Evolutionary conservation across 2,888 invertebrate genomes (phyloP).

Genomic region (Slavum lentiscoides): DNA sequence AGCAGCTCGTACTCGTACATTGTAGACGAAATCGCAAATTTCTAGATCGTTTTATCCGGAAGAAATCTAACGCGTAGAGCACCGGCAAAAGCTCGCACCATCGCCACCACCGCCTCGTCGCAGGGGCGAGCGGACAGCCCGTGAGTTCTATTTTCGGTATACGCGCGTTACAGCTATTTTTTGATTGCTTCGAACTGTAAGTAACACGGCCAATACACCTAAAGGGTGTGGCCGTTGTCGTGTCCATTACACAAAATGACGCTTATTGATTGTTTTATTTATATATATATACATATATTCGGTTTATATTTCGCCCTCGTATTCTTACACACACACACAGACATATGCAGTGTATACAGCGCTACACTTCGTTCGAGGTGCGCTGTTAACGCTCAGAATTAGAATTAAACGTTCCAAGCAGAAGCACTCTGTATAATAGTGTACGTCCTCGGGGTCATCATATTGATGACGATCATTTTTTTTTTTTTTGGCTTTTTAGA

Average conservation of each 20-base stretch:
- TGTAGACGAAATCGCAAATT: too few species aligned
- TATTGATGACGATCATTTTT: too few species aligned
- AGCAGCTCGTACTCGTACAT: neutral
- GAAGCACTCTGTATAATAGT: constrained; percentile 7
- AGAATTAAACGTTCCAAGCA: neutral
- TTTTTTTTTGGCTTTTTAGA: too few species aligned
- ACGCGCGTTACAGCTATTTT: constrained; percentile 19
- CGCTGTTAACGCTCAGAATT: neutral
- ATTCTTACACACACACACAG: neutral
- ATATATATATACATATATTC: constrained; percentile 33
- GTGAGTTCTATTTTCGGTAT: constrained; percentile 33
- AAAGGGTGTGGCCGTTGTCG: constrained; percentile 51
- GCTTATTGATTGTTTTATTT: constrained; percentile 52
- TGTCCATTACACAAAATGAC: constrained; percentile 52
- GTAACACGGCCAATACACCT: constrained; percentile 40
- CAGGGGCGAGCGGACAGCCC: neutral
- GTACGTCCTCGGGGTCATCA: too few species aligned
- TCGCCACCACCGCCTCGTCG: too few species aligned
- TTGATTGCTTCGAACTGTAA: constrained; percentile 46
- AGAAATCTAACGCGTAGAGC: too few species aligned
- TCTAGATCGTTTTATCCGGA: too few species aligned
- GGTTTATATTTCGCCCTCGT: constrained; percentile 17
- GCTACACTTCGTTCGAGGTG: neutral
- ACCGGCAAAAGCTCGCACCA: too few species aligned
- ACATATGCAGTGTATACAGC: neutral